Percentiles rank a stretch among this genome's conserved stretches.
phyloP scores from a whole-genome alignment of 2,113 vertebrate genomes.

The Prunella himalayana region DNA sequence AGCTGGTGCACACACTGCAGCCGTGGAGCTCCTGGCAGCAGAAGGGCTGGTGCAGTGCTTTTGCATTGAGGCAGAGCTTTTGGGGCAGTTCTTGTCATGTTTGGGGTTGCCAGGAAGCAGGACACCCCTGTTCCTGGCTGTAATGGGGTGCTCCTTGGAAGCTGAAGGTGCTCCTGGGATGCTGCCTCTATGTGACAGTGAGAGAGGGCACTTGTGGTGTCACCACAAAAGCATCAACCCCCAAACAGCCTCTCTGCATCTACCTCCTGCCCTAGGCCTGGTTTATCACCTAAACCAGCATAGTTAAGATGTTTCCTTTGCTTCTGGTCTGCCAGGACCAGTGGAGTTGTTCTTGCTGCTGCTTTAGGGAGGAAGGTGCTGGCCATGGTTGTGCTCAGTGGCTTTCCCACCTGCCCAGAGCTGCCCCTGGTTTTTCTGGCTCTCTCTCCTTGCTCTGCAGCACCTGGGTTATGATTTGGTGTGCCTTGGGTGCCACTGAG shows the following conservation, averaged over 20 bases:
- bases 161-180: not conserved
- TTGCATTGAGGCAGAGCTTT: not conserved
- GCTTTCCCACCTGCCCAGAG: not conserved
- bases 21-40: not conserved
- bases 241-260: not conserved
- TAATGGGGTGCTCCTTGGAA: not conserved
- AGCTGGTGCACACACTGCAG: not conserved
- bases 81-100: not conserved
- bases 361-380: not conserved
- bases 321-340: not conserved
- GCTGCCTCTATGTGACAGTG: not conserved
- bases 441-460: not conserved
- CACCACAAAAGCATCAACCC: too few relatives aligned
- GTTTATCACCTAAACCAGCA: not conserved
- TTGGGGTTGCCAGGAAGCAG: not conserved
- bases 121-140: fast-evolving
- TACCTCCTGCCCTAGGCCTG: not conserved
- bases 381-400: fast-evolving
- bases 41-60: not conserved
- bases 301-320: not conserved
- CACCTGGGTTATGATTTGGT: fast-evolving
- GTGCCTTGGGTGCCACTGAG: not conserved
- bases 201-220: not conserved
- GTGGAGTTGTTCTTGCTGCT: not conserved
- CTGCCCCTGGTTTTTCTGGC: not conserved